These are phyloP conservation scores for Exocentrus adspersus DNA, from an alignment of 2,888 invertebrate genomes.

Conservation along the genomic window DNA sequence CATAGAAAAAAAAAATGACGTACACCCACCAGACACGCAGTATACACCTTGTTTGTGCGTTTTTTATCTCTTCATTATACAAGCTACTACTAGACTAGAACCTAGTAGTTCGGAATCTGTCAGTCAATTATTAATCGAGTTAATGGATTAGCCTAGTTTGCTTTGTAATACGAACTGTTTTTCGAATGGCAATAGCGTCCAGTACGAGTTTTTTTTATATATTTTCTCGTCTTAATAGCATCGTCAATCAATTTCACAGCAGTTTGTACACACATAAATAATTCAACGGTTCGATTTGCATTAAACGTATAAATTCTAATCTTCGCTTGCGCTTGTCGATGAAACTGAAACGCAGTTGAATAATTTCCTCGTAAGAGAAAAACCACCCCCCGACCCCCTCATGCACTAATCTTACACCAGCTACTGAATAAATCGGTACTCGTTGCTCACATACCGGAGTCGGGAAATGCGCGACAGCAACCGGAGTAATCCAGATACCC, in stretches of 20 bases:
- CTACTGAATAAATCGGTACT: not conserved
- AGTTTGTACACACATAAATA: not conserved
- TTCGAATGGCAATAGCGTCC: no score
- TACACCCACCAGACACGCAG: slow-evolving; percentile 1
- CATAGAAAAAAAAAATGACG: slow-evolving; percentile 8
- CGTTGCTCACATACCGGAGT: not conserved
- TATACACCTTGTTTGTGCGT: not conserved
- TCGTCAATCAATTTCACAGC: not conserved
- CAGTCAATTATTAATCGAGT: no score
- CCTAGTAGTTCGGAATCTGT: no score
- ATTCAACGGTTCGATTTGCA: not conserved
- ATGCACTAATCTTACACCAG: not conserved
- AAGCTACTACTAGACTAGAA: no score
- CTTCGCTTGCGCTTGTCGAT: no score
- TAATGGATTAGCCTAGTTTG: no score
- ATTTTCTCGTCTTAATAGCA: not conserved
- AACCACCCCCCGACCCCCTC: no score
- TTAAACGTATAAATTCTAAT: not conserved
- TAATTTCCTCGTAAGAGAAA: no score
- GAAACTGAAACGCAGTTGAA: no score
- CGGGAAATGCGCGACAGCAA: not conserved
- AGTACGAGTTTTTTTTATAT: no score
- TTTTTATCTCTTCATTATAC: not conserved
- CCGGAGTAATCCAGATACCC: slow-evolving; percentile 13
- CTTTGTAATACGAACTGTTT: no score